Evolutionary conservation across 2,113 vertebrate genomes (phyloP), one percentile per base, ranked within the genome.

Genomic region (Camelus bactrianus): DNA sequence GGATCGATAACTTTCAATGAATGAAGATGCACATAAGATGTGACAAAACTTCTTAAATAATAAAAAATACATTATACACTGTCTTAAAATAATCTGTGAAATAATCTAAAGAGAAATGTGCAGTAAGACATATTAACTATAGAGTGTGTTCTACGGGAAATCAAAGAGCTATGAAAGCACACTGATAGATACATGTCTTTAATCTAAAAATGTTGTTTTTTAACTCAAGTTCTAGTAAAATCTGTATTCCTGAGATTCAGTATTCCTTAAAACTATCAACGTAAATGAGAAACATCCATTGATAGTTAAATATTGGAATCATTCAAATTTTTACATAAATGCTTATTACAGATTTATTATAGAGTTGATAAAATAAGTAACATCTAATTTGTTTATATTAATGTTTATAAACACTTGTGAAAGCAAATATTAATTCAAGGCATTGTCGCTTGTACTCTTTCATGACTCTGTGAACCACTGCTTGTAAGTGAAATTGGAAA

Each of bases 121-220:
- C 2, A 86, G 30, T 19, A 64, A 82, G 14, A 17, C n/a, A 62
- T 77, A 91, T 85, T 73, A 91, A 90, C 52, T 75, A 80, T 75
- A 50, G 28, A 92, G 14, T 46, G 26, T 48, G 17, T 82, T 87
- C 24, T 50, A 65, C 3, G 42, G 65, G 22, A 96, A 72, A 94
- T 96, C 81, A 96, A 93, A 93, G 56, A 89, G 12, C 83, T 94
- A 28, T 75, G 62, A 83, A 95, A 91, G 26, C 13, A 62, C 83
- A 67, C n/a, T 95, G 91, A 94, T 10, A 65, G 17, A 84, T 70
- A 4, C 1, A 65, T 70, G 8, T 38, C 1, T 91, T 95, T 96
- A 4, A 84, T 97, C 95, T 72, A 52, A 80, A 95, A 96, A 28
- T 16, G 5, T 1, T 76, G 2, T 80, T 48, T 95, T 95, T 92